Base-by-base conservation (phyloP, 2,888 invertebrate genomes). In the Meteorus cinctellus region DNA sequence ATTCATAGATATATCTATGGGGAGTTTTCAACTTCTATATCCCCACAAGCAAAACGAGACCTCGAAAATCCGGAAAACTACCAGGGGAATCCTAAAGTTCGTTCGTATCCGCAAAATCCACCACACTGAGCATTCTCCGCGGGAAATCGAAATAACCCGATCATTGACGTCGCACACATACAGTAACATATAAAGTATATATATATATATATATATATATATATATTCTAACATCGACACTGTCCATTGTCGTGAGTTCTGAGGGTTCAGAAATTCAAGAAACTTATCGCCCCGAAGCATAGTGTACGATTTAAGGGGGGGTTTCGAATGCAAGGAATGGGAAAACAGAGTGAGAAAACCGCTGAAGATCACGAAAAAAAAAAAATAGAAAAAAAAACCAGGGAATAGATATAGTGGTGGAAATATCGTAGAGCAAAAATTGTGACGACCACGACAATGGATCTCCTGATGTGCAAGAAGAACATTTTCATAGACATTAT, bases 51-150 rank as follows among this genome's bases (percentile, higher is more conserved):
- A 65, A 65, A 65, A 65, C 65, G 36, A 65, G 65, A 65, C 65
- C 65, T 65, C 65, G 65, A 65, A 65, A 65, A 65, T 65, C 65
- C 65, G 65, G 36, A 34, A 65, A 65, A 65, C 65, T 65, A 65
- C 65, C 65, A 36, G 19, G 65, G 65, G 65, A 65, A 34, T 65
- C 65, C 41, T 36, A 65, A 65, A 65, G 65, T 65, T 65, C 65
- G 19, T 36, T 65, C 65, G 65, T 65, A 65, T 65, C 65, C 36
- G 24, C 65, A 65, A 41, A 65, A 36, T 65, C 65, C 65, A 65
- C 34, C 65, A 19, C 36, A 62, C 62, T 29, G 62, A 62, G 41
- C 65, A 65, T 65, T 65, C 65, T 12, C 65, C 41, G 65, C 65
- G 65, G 65, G 19, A 65, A 65, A 65, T 65, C 65, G 65, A 65